Evolutionary conservation across 2,797 vertebrate species (phyloP).

Genomic region (Poecilia picta): DNA sequence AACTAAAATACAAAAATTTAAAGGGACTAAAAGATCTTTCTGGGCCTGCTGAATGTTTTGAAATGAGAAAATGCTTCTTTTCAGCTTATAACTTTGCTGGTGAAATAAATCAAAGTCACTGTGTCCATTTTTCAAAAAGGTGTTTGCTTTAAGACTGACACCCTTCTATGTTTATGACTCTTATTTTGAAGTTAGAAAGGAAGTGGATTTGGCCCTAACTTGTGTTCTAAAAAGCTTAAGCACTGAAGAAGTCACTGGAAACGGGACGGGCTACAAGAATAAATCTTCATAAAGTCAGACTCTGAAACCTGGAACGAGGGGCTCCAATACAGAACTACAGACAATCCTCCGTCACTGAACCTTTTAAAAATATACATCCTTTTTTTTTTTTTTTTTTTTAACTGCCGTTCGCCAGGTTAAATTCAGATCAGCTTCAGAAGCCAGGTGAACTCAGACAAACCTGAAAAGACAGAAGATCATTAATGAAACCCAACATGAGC

Average conservation of each 20-base stretch:
- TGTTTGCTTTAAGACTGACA: neutral
- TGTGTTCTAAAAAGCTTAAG: neutral
- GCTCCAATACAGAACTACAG: neutral
- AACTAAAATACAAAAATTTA: neutral
- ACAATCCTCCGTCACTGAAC: neutral
- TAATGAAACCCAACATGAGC: slow-evolving; percentile 72
- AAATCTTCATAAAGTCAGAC: neutral
- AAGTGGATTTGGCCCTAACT: neutral
- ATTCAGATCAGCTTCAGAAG: slow-evolving; percentile 11
- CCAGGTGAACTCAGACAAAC: slow-evolving; percentile 62
- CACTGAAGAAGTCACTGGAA: neutral
- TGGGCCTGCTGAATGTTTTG: neutral
- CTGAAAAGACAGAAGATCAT: slow-evolving; percentile 58
- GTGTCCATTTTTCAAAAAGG: neutral
- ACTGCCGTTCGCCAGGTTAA: slow-evolving; percentile 19
- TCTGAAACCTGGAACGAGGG: neutral
- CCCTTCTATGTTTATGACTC: neutral
- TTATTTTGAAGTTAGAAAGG: neutral
- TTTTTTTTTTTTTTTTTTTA: neutral
- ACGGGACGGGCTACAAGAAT: neutral
- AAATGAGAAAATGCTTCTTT: neutral
- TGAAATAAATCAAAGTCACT: neutral
- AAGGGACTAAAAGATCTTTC: neutral
- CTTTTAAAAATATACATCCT: slow-evolving; percentile 6
- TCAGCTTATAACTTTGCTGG: neutral